Evolutionary conservation across 30 jellyfish, hydroid and myxozoan species (phyloP).

Genomic region (Turritopsis dohrnii): DNA sequence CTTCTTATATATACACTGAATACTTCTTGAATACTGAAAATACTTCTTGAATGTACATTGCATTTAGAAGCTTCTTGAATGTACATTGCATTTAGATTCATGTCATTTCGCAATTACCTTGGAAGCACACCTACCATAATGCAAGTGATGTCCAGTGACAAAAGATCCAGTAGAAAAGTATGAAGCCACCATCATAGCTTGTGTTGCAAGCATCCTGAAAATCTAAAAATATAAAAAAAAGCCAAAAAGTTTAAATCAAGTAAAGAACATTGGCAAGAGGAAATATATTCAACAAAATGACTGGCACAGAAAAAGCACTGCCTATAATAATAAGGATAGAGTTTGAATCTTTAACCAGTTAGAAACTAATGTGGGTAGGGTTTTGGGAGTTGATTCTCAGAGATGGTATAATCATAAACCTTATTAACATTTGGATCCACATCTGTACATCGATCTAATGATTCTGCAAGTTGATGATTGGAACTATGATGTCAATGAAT

Average conservation of each 20-base stretch:
- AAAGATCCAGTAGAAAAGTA: constrained; percentile 43
- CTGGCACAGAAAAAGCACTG: no score
- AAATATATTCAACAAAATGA: no score
- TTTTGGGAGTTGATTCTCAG: background rate
- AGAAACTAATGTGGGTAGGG: background rate
- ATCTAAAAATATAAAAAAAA: constrained; percentile 32
- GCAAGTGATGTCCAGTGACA: constrained; percentile 8
- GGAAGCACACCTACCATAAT: constrained; percentile 31
- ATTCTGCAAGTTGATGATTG: constrained; percentile 25
- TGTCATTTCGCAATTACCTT: no score
- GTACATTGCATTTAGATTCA: no score
- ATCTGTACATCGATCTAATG: constrained; percentile 23
- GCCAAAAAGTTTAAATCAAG: background rate
- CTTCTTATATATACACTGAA: no score
- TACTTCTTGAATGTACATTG: no score
- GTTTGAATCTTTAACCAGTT: no score
- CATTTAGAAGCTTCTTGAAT: no score
- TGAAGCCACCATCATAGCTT: constrained; percentile 47
- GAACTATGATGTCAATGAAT: constrained; percentile 16
- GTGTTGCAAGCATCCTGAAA: constrained; percentile 43
- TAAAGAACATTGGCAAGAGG: no score
- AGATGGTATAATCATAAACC: background rate
- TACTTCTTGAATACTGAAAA: no score
- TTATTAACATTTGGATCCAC: constrained; percentile 20
- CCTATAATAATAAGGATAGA: no score